Evolutionary conservation across 2,797 vertebrate species (phyloP).

Genomic region (Parauchenoglanis ngamensis): DNA sequence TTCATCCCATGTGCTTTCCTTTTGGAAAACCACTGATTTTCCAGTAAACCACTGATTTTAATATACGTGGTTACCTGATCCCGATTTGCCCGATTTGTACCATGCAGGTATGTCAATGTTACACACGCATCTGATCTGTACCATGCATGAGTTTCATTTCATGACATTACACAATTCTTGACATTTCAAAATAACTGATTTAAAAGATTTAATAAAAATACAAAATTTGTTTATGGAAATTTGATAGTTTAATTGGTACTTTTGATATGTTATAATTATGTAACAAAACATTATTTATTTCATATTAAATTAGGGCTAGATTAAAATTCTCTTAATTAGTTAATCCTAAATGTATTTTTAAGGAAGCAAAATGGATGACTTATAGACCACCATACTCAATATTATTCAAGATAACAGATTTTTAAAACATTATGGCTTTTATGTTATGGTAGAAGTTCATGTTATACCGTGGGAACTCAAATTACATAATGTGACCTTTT

Average conservation of each 20-base stretch:
- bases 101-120: background rate
- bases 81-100: background rate
- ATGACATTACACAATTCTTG: background rate
- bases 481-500: background rate
- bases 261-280: background rate
- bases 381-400: background rate
- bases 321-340: background rate
- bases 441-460: background rate
- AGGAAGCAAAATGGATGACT: background rate
- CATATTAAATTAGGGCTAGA: background rate
- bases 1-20: background rate
- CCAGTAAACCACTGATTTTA: background rate
- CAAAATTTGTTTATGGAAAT: background rate
- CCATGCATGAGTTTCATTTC: background rate
- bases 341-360: background rate
- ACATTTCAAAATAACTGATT: background rate
- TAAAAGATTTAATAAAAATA: background rate
- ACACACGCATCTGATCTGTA: background rate
- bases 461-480: background rate
- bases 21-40: background rate
- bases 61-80: background rate
- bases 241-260: background rate
- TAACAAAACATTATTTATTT: background rate
- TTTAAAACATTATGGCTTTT: background rate
- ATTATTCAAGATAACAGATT: background rate